Percentiles rank a stretch among this genome's conserved stretches.
Evolutionary conservation across 2,797 vertebrate genomes (phyloP).

Genomic region (Poecile montanus): DNA sequence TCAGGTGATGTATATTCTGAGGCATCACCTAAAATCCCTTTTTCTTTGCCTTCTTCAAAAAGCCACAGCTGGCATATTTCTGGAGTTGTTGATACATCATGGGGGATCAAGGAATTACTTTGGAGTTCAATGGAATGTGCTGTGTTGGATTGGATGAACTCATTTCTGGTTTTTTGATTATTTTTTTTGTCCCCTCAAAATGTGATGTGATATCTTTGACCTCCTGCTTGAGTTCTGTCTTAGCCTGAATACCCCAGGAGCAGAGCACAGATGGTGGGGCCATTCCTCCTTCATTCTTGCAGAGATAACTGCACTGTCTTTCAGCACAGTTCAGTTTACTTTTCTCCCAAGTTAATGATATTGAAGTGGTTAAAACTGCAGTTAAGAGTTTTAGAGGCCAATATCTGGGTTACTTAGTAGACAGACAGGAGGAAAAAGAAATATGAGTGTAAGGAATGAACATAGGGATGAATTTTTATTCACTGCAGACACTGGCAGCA

Average conservation of each 20-base stretch:
- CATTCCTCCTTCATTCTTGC: neutral
- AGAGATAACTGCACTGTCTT: neutral
- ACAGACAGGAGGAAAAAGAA: neutral
- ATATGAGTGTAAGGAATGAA: neutral
- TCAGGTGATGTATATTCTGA: neutral
- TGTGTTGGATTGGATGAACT: neutral
- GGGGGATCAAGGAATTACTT: neutral
- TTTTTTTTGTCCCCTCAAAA: neutral
- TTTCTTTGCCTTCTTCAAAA: neutral
- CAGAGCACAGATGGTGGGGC: fast-evolving
- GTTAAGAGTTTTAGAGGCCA: constrained; percentile 21
- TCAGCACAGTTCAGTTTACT: neutral
- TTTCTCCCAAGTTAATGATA: constrained; percentile 1
- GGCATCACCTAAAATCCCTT: neutral
- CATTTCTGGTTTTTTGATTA: neutral
- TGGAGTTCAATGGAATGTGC: neutral
- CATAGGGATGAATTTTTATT: neutral
- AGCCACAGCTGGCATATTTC: neutral
- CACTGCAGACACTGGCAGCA: neutral
- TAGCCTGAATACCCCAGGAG: fast-evolving
- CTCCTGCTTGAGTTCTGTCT: neutral
- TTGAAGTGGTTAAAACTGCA: neutral
- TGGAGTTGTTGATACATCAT: neutral
- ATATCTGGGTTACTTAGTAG: neutral
- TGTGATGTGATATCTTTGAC: neutral